Base-by-base conservation (phyloP, 2,797 vertebrate genomes). In the Sparus aurata region DNA sequence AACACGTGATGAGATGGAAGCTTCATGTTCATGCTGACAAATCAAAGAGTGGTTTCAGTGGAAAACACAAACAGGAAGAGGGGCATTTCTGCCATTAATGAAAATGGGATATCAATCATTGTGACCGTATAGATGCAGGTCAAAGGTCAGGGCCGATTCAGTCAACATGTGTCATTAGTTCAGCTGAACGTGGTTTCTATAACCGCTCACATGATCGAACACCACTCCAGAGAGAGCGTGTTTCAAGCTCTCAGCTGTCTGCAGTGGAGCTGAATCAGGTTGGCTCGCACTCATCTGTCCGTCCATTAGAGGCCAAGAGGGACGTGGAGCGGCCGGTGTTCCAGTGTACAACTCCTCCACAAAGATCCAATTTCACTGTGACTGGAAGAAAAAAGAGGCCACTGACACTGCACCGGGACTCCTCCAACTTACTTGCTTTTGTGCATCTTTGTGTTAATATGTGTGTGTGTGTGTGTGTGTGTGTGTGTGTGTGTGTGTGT, bases 301-400 rank as follows among this genome's bases (percentile, higher is more conserved):
- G 2, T 81, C 79, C 80, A 73, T 79, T 78, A 59, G 63, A 82
- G 71, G 70, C 66, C 70, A 54, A 64, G 55, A 69, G 61, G 81
- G 79, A 82, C 54, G 4, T 55, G 60, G 65, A 34, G n/a, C 20
- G 38, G 45, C 66, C 59, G 81, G 54, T 70, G 79, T 80, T 89
- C 77, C 77, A 84, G 71, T 30, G 76, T 85, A 85, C 81, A 80
- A 83, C 71, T 77, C 83, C 79, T 84, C 76, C 84, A 49, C 41
- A 75, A 18, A 62, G 91, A 85, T 93, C 83, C 49, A 88, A 91
- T 94, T 94, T 94, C 93, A 91, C 92, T 89, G 82, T 77, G 77
- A 87, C 71, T 86, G 82, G 75, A 87, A 59, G 80, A 83, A 91
- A 82, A 87, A 86, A 69, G 69, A 81, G 79, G 77, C 77, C 74